phyloP scores from a whole-genome alignment of 2,797 vertebrate species.

The Cuculus canorus region DNA sequence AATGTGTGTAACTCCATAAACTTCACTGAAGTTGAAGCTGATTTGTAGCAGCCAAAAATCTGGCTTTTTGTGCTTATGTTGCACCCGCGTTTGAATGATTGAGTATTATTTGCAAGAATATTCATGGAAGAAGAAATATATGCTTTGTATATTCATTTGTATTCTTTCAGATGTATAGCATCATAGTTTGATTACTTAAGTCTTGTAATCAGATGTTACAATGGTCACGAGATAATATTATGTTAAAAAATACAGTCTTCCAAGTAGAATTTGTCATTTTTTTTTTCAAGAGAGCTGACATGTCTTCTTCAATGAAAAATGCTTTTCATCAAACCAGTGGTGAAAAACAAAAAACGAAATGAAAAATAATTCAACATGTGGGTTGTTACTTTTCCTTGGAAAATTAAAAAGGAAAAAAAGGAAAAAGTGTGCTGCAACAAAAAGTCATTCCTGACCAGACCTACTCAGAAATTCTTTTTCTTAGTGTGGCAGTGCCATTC shows the following conservation, averaged over 20 bases:
- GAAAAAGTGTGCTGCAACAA: background rate
- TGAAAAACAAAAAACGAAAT: background rate
- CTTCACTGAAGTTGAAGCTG: background rate
- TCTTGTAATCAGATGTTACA: background rate
- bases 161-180: background rate
- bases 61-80: background rate
- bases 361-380: constrained; percentile 47
- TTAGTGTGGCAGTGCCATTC: background rate
- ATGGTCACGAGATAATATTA: background rate
- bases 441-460: constrained; percentile 2
- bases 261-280: background rate
- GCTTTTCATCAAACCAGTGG: constrained; percentile 45
- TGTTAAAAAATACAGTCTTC: constrained; percentile 3
- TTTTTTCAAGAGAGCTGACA: background rate
- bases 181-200: background rate
- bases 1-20: constrained; percentile 19
- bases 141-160: background rate
- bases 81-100: background rate
- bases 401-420: background rate
- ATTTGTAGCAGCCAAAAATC: constrained; percentile 34
- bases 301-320: constrained; percentile 54
- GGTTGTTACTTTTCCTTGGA: constrained; percentile 1
- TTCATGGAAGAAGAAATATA: background rate
- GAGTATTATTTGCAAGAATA: background rate
- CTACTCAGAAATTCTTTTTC: background rate